Base-by-base conservation (phyloP, 2,888 invertebrate genomes). In the Pseudanteris insignis region DNA sequence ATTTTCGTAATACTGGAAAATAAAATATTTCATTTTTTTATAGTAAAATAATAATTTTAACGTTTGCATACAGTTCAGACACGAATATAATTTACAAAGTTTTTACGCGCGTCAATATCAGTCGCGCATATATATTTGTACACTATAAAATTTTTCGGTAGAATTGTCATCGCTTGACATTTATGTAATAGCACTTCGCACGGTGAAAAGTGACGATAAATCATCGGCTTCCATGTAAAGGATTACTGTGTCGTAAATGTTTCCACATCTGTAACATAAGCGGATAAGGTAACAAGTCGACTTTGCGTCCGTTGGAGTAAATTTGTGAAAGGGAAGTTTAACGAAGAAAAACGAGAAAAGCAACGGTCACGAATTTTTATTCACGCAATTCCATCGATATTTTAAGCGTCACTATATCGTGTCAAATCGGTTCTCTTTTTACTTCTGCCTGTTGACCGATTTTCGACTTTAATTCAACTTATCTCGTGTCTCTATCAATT, bases 201-300 rank as follows among this genome's bases (percentile, higher is more conserved):
- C 59, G 55, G 41, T 63, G 59, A 59, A 63, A 63, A 63, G 55
- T 63, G 54, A 59, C 51, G 55, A 63, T 63, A 63, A 59, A 63
- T 63, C 63, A 59, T 63, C 63, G 59, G 51, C 63, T 63, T 54
- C 40, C 58, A 54, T 63, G 59, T 51, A 57, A 59, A 59, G 63
- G 58, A 63, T 63, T 59, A 63, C 44, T 36, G 51, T 54, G 55
- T 51, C 51, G 54, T 63, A 59, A 51, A 63, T 63, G 55, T 59
- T 59, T 63, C 59, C 59, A 59, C 54, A 63, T 59, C 54, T 53
- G 63, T 59, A 58, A 50, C 58, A 36, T 63, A 63, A 63, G 59
- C 63, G 63, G 63, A 63, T 63, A 63, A 63, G 63, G 53, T 63
- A 59, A 59, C 63, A 50, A 63, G 58, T 55, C 63, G 63, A 59